phyloP scores from a whole-genome alignment of 2,888 invertebrate genomes.

The Diachrysia chrysitis region DNA sequence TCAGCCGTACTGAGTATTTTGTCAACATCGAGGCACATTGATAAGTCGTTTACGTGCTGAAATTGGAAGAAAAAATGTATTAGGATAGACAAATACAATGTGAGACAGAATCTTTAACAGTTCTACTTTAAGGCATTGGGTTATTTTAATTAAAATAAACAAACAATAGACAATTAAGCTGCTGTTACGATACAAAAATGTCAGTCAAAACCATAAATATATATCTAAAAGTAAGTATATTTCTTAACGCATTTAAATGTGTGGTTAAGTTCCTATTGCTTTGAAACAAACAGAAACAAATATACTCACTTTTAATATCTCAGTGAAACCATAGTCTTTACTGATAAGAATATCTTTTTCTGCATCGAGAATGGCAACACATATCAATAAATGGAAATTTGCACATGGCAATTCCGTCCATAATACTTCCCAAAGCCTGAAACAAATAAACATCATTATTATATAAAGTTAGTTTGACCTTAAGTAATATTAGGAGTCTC shows the following conservation, averaged over 20 bases:
- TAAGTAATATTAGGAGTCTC: too few relatives aligned
- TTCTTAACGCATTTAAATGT: too few relatives aligned
- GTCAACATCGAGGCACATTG: constrained; percentile 95
- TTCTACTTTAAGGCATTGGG: too few relatives aligned
- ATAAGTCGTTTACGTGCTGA: constrained; percentile 98
- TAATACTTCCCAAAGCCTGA: constrained; percentile 96
- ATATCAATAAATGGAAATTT: constrained; percentile 98
- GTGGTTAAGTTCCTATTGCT: too few relatives aligned
- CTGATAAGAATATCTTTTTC: constrained; percentile 96
- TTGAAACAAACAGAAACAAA: too few relatives aligned
- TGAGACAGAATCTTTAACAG: too few relatives aligned
- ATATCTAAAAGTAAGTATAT: too few relatives aligned
- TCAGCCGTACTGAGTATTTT: constrained; percentile 96
- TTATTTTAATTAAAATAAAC: too few relatives aligned
- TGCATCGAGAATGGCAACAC: constrained; percentile 97
- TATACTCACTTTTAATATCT: constrained; percentile 96
- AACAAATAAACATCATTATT: constrained; percentile 36
- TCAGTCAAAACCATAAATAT: too few relatives aligned
- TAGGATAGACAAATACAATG: constrained; percentile 3
- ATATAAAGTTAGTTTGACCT: too few relatives aligned
- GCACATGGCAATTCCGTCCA: constrained; percentile 98
- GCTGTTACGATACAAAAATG: too few relatives aligned
- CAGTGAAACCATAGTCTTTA: constrained; percentile 97
- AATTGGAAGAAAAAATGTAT: constrained; percentile 65
- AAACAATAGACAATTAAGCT: too few relatives aligned